Evolutionary conservation across 2,888 invertebrate species (phyloP).

Genomic region (Nineta flava): DNA sequence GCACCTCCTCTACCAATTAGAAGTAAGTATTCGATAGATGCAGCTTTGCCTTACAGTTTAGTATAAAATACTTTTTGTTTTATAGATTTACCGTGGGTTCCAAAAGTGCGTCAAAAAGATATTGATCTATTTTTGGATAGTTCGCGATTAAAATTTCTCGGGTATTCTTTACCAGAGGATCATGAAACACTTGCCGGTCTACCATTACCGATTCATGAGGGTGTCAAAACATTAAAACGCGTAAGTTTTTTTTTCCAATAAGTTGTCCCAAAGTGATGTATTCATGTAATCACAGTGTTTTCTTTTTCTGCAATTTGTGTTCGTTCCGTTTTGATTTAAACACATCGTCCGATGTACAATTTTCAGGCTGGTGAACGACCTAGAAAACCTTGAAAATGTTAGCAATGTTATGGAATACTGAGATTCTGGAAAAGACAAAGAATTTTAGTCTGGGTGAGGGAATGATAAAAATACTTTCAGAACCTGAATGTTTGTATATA

Average conservation of each 20-base stretch:
- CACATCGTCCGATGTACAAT: too few species aligned
- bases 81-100: slow-evolving; percentile 77
- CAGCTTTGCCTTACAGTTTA: background rate
- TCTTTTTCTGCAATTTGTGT: slow-evolving; percentile 7
- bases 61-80: background rate
- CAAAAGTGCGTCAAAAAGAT: slow-evolving; percentile 89
- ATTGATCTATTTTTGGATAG: slow-evolving; percentile 84
- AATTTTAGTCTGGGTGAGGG: too few species aligned
- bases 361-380: too few species aligned
- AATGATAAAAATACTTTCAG: too few species aligned
- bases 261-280: background rate
- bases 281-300: background rate
- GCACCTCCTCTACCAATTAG: slow-evolving; percentile 16
- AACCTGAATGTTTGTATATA: too few species aligned
- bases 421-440: too few species aligned
- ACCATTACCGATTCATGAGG: slow-evolving; percentile 94
- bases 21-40: slow-evolving; percentile 6
- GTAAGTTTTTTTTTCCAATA: slow-evolving; percentile 22
- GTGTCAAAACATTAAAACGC: slow-evolving; percentile 73
- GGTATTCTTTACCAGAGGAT: slow-evolving; percentile 79
- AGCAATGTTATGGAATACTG: too few species aligned
- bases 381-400: too few species aligned
- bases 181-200: slow-evolving; percentile 81
- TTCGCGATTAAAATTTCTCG: slow-evolving; percentile 88
- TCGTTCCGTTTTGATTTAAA: too few species aligned